Percentiles rank a stretch among this genome's conserved stretches.
These are phyloP conservation scores for Enteromius argenteus DNA, from an alignment of 2,797 vertebrate species.

Conservation along the genomic window DNA sequence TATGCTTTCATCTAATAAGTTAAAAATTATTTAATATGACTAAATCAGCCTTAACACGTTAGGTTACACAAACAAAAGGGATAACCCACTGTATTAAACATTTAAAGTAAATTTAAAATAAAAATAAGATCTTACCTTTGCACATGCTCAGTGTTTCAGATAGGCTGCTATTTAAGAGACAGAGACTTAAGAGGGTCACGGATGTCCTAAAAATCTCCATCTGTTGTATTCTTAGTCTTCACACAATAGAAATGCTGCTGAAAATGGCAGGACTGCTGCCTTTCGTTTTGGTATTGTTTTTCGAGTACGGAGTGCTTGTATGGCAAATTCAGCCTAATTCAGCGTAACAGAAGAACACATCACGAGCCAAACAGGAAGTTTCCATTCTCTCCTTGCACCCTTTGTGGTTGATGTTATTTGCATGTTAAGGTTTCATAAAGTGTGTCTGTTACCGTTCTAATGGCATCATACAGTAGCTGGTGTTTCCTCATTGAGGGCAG, in stretches of 20 bases:
- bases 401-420: slow-evolving; percentile 34
- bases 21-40: not conserved
- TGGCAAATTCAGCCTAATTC: not conserved
- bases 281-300: not conserved
- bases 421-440: slow-evolving; percentile 18
- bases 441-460: not conserved
- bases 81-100: too few species aligned
- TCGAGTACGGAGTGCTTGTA: not conserved
- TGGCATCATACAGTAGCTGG: not conserved
- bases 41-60: not conserved
- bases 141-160: slow-evolving; percentile 23
- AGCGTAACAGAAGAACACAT: slow-evolving; percentile 4
- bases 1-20: not conserved
- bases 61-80: not conserved
- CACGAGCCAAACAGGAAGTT: slow-evolving; percentile 54
- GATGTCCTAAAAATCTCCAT: slow-evolving; percentile 54
- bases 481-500: slow-evolving; percentile 1
- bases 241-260: slow-evolving; percentile 5
- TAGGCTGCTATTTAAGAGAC: slow-evolving; percentile 28
- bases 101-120: not conserved
- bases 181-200: slow-evolving; percentile 50
- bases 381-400: slow-evolving; percentile 45
- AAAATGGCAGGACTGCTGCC: not conserved
- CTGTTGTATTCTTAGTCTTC: slow-evolving; percentile 5
- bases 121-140: slow-evolving; percentile 44